Conservation (phyloP, 2,888 invertebrate species). For the Rhingia rostrata region DNA sequence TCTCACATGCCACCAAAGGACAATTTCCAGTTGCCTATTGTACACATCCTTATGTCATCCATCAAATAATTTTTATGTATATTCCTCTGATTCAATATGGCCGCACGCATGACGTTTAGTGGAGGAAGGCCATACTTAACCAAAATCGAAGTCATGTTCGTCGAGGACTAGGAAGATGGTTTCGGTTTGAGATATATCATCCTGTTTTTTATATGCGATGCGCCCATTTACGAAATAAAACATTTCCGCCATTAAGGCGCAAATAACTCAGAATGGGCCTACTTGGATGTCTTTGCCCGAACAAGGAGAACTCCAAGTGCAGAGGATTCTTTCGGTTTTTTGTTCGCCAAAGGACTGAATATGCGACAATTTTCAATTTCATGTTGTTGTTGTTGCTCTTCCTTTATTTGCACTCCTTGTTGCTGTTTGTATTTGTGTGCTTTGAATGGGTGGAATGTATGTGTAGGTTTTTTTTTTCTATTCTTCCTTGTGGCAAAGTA, state of each 20-base stretch:
- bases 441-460: slow-evolving; percentile 14
- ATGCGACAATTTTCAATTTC: slow-evolving; percentile 51
- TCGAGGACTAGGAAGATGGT: neutral
- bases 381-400: slow-evolving; percentile 9
- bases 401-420: slow-evolving; percentile 5
- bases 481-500: slow-evolving; percentile 64
- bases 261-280: slow-evolving; percentile 34
- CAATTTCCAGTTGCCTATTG: slow-evolving; percentile 53
- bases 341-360: slow-evolving; percentile 21
- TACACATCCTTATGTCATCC: slow-evolving; percentile 46
- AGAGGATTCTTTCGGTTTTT: neutral
- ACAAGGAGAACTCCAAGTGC: slow-evolving; percentile 12
- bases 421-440: slow-evolving; percentile 45
- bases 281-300: neutral
- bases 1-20: slow-evolving; percentile 37
- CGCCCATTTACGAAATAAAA: slow-evolving; percentile 54
- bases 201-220: slow-evolving; percentile 2
- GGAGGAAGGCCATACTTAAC: slow-evolving; percentile 15
- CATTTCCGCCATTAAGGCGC: slow-evolving; percentile 57
- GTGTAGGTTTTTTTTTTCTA: slow-evolving; percentile 1
- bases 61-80: slow-evolving; percentile 31
- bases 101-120: slow-evolving; percentile 24
- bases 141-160: slow-evolving; percentile 49
- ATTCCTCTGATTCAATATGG: slow-evolving; percentile 30
- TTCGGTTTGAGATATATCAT: slow-evolving; percentile 32